phyloP scores from a whole-genome alignment of 2,113 vertebrate species.

The Myrmecobius fasciatus region DNA sequence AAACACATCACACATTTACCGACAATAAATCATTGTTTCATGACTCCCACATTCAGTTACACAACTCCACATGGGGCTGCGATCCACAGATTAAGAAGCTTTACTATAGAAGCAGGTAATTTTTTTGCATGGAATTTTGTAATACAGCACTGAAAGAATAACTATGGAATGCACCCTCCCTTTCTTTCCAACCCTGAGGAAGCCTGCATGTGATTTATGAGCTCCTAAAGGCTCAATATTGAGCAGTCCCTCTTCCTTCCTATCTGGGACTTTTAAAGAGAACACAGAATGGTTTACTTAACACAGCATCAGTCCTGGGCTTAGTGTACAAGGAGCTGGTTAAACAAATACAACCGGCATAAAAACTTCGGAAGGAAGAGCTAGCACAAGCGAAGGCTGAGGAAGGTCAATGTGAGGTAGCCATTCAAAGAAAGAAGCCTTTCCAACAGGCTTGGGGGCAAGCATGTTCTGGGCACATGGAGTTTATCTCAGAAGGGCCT shows the following conservation, averaged over 20 bases:
- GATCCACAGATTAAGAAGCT: too few relatives aligned
- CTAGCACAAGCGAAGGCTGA: slow-evolving; percentile 26
- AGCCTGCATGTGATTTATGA: not conserved
- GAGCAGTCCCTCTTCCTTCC: slow-evolving; percentile 58
- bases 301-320: slow-evolving; percentile 27
- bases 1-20: too few relatives aligned
- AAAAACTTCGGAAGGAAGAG: slow-evolving; percentile 30
- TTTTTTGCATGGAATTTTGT: slow-evolving; percentile 58
- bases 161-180: not conserved
- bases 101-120: slow-evolving; percentile 60
- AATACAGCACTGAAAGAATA: slow-evolving; percentile 9
- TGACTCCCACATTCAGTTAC: too few relatives aligned
- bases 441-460: not conserved
- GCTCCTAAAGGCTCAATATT: slow-evolving; percentile 51
- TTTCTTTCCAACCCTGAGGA: not conserved
- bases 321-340: slow-evolving; percentile 43
- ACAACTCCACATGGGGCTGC: too few relatives aligned
- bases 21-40: too few relatives aligned
- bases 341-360: slow-evolving; percentile 53
- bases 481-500: not conserved
- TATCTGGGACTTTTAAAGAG: slow-evolving; percentile 60
- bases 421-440: slow-evolving; percentile 1
- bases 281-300: slow-evolving; percentile 52
- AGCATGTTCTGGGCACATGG: slow-evolving; percentile 9
- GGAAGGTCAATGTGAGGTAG: not conserved